Conservation (phyloP, 2,888 invertebrate species). For the Xylophagus ater region DNA sequence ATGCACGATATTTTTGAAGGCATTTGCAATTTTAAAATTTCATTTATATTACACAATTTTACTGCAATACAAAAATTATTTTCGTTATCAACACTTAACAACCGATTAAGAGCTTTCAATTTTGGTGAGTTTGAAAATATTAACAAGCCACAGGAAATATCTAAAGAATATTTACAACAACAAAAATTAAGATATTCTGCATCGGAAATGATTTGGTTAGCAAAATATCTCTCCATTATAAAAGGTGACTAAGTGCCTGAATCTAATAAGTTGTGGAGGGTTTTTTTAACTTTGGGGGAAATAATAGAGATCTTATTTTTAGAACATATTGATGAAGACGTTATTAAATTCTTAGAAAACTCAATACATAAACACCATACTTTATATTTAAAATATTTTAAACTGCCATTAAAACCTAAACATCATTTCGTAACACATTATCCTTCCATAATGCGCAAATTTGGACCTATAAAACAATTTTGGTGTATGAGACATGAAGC, state of each 20-base stretch:
- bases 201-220: slow-evolving; percentile 1
- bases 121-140: slow-evolving; percentile 13
- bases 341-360: no score
- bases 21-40: slow-evolving; percentile 15
- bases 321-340: no score
- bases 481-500: slow-evolving; percentile 8
- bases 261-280: background rate
- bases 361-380: slow-evolving; percentile 2
- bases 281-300: slow-evolving; percentile 1
- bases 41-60: slow-evolving; percentile 12
- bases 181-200: slow-evolving; percentile 2
- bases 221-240: background rate
- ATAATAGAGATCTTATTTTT: no score
- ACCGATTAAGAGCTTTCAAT: slow-evolving; percentile 15
- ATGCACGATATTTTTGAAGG: slow-evolving; percentile 19
- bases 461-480: slow-evolving; percentile 15
- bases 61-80: slow-evolving; percentile 10
- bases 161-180: slow-evolving; percentile 2
- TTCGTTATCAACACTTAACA: slow-evolving; percentile 13
- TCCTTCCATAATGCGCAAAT: slow-evolving; percentile 12
- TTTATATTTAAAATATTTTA: background rate
- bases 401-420: slow-evolving; percentile 5
- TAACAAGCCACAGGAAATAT: slow-evolving; percentile 11
- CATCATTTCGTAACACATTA: slow-evolving; percentile 8
- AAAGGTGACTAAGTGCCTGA: slow-evolving; percentile 2